Evolutionary conservation across 2,797 vertebrate genomes (phyloP).

Genomic region (Acanthis flammea): DNA sequence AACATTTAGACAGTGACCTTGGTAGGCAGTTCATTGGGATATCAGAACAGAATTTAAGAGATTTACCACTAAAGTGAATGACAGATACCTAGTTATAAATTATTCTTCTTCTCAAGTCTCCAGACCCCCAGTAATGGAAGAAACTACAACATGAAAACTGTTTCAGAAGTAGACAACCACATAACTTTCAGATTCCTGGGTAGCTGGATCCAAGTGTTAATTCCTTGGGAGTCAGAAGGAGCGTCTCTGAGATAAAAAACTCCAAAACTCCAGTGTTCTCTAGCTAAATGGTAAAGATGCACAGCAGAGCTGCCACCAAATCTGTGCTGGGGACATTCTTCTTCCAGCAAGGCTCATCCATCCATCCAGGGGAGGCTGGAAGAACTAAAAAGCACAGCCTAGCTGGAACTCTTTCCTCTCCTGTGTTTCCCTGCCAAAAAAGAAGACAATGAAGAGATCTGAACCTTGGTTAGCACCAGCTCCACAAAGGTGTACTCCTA

Average conservation of each 20-base stretch:
- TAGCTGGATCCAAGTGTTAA: background rate
- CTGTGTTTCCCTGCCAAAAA: background rate
- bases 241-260: background rate
- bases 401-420: background rate
- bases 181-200: background rate
- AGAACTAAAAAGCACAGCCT: background rate
- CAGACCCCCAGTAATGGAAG: background rate
- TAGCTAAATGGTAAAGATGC: background rate
- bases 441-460: background rate
- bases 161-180: background rate
- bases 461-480: background rate
- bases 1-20: background rate
- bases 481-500: background rate
- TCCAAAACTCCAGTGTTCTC: background rate
- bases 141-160: background rate
- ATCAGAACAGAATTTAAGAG: background rate
- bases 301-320: background rate
- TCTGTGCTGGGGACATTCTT: background rate
- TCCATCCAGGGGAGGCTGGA: background rate
- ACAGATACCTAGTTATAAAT: background rate
- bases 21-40: background rate
- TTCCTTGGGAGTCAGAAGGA: background rate
- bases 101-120: background rate
- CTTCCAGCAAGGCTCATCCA: background rate
- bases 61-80: background rate